Evolutionary conservation across 2,113 vertebrate species (phyloP), one percentile per base, ranked within the genome.

Genomic region (Macrotus californicus): DNA sequence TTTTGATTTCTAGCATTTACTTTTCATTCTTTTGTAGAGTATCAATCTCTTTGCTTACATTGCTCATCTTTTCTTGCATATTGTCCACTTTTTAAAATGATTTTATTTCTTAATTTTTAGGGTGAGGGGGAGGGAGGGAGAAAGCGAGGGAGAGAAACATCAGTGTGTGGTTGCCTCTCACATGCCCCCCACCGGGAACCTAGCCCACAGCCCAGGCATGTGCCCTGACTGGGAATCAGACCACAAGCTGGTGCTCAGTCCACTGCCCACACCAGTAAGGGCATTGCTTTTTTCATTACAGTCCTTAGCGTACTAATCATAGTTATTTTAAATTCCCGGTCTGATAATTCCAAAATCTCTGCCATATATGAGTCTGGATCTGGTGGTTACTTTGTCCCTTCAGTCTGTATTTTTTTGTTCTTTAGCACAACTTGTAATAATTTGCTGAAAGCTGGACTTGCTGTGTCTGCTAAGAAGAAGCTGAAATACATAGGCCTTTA

Each of bases 351-450:
- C 7, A 56, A 93, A 91, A 39, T 73, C 34, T 79, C 64, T 84
- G 39, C 34, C n/a, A 19, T 85, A 43, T 54, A 64, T 46, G 46
- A 89, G 36, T 76, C 75, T 94, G 73, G 50, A 69, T 91, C 91
- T 88, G 15, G 56, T 79, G 39, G 39, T 79, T 67, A 7, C 8
- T 73, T n/a, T 91, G 14, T 91, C 34, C 70, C 41, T 79, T 80
- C 39, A 52, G 70, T 66, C 13, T 91, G 2, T n/a, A 31, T 43
- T 64, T 83, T 83, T 84, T 72, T 41, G 12, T 8, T 11, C 56
- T 77, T 93, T 84, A 67, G 48, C 64, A 92, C 93, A 34, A 19
- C 34, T 89, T 80, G 13, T 72, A 73, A 66, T 39, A 95, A 94
- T 91, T 93, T 82, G 21, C 29, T 86, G 67, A 77, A 89, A 92